Percentiles rank a stretch among this genome's conserved stretches.
Conservation (phyloP, 2,888 invertebrate genomes). For the Hirtodrosophila confusa region DNA sequence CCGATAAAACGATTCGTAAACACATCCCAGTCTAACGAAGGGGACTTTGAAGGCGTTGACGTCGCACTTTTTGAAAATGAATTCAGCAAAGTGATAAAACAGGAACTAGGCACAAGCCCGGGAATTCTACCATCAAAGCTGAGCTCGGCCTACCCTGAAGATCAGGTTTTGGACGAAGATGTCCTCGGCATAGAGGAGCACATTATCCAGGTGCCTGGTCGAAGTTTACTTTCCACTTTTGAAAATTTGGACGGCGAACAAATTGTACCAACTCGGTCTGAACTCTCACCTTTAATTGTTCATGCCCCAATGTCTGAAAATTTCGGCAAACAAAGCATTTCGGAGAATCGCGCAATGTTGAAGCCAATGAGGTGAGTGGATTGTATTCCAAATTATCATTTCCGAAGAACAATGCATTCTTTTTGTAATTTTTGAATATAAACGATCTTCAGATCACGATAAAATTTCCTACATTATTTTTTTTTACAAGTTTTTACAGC, state of each 20-base stretch:
- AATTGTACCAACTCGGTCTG: slow-evolving; percentile 5
- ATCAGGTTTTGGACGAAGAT: slow-evolving; percentile 9
- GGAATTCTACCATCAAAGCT: background rate
- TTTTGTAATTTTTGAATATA: too few relatives aligned
- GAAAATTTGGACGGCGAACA: background rate
- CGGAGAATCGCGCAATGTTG: slow-evolving; percentile 10
- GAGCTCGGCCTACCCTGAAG: background rate
- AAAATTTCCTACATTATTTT: too few relatives aligned
- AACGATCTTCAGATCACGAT: too few relatives aligned
- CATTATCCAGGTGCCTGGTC: slow-evolving; percentile 10
- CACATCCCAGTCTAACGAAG: background rate
- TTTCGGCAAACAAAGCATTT: slow-evolving; percentile 8
- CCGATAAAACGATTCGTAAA: background rate
- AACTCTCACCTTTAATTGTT: slow-evolving; percentile 3
- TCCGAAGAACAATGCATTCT: too few relatives aligned
- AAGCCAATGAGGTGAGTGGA: slow-evolving; percentile 26
- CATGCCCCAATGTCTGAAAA: slow-evolving; percentile 4
- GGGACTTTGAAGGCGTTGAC: background rate
- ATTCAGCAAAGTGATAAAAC: slow-evolving; percentile 1
- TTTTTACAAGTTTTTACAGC: too few relatives aligned
- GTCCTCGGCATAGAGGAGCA: slow-evolving; percentile 1
- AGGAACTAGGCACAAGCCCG: slow-evolving; percentile 4
- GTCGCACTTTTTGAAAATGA: background rate
- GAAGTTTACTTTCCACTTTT: background rate
- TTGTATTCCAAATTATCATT: background rate